These are phyloP conservation scores for Melanotaenia nigrans DNA, from an alignment of 2,797 vertebrate genomes.

Conservation along the genomic window DNA sequence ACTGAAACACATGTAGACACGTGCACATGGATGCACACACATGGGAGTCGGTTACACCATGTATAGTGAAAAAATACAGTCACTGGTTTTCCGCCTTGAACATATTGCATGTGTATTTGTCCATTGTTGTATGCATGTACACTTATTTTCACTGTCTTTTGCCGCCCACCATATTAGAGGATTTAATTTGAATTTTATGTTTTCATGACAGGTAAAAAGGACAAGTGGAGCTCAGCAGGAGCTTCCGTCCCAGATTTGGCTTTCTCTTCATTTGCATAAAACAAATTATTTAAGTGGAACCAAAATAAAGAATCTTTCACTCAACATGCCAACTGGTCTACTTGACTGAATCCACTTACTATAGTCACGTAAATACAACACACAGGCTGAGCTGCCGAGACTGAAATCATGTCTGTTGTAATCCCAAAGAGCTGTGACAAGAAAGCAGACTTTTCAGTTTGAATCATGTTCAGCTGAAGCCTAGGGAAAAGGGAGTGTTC, in stretches of 20 bases:
- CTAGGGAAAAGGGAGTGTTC: neutral
- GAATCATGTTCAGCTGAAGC: neutral
- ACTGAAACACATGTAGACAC: neutral
- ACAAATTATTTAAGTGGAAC: neutral
- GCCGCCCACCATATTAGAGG: slow-evolving; percentile 2
- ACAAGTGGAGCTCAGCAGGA: neutral
- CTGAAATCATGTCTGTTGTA: neutral
- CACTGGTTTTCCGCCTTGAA: slow-evolving; percentile 3
- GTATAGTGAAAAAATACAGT: neutral
- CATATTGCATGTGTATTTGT: neutral
- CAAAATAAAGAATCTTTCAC: neutral
- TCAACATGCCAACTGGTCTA: neutral
- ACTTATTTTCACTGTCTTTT: neutral
- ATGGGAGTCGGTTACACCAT: neutral
- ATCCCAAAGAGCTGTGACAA: neutral
- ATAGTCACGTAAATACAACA: neutral
- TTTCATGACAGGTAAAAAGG: neutral
- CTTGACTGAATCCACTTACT: too few relatives aligned
- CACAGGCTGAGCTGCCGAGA: neutral
- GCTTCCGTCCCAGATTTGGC: neutral
- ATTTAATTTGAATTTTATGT: neutral
- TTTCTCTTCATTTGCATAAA: neutral
- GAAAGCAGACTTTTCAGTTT: neutral
- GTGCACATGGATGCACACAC: neutral
- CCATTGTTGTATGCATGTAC: neutral